phyloP scores from a whole-genome alignment of 2,888 invertebrate genomes.

The Latheticus oryzae region DNA sequence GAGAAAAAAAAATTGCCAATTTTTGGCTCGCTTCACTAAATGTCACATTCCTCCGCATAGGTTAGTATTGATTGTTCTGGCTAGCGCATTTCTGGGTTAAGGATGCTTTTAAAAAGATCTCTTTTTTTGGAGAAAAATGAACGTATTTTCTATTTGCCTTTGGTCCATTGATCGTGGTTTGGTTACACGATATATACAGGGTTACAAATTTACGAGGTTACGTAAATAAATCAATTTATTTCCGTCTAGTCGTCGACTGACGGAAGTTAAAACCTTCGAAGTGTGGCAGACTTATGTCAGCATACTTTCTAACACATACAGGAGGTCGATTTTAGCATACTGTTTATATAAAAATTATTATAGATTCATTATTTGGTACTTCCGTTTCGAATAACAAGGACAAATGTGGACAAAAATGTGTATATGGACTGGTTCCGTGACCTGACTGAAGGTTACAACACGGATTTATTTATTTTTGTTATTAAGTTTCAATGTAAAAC shows the following conservation, averaged over 20 bases:
- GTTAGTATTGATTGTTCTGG: conserved; percentile 41
- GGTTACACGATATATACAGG: too few species aligned
- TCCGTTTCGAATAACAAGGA: conserved; percentile 8
- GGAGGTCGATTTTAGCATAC: conserved; percentile 22
- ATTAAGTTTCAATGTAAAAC: too few species aligned
- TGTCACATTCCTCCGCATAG: conserved; percentile 42
- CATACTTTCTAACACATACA: conserved; percentile 19
- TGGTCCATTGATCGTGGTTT: too few species aligned
- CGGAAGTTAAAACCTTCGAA: conserved; percentile 24
- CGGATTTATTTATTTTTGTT: too few species aligned
- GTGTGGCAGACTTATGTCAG: conserved; percentile 26
- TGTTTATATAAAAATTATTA: conserved; percentile 11
- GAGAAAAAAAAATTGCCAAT: conserved; percentile 3
- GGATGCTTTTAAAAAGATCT: conserved; percentile 26
- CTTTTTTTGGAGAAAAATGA: too few species aligned
- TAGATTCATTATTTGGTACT: too few species aligned
- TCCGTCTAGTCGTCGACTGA: conserved; percentile 20
- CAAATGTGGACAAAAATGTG: conserved; percentile 1
- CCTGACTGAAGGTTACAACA: too few species aligned
- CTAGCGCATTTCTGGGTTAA: conserved; percentile 40
- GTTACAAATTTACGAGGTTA: too few species aligned
- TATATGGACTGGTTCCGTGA: too few species aligned
- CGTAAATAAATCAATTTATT: conserved; percentile 21
- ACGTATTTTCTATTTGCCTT: too few species aligned
- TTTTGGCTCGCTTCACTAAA: conserved; percentile 31